phyloP scores from a whole-genome alignment of 2,797 vertebrate species.

The Spheniscus humboldti region DNA sequence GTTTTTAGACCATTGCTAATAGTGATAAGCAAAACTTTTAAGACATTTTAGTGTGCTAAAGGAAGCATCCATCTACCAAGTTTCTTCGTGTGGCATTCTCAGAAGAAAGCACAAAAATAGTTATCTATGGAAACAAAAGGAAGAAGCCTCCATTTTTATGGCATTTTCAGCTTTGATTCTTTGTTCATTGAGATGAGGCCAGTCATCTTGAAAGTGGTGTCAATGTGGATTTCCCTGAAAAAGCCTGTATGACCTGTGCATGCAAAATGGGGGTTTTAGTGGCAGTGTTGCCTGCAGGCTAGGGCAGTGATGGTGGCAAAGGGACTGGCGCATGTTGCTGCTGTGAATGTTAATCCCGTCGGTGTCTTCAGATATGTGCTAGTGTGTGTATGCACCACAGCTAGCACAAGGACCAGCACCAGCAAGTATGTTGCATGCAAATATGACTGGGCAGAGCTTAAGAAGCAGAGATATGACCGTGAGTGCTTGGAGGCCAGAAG shows the following conservation, averaged over 20 bases:
- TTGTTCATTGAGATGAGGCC: background rate
- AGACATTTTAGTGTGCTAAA: background rate
- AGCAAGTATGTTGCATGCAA: background rate
- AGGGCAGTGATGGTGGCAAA: background rate
- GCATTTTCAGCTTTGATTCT: background rate
- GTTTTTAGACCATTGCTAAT: background rate
- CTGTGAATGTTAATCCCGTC: background rate
- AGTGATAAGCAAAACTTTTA: background rate
- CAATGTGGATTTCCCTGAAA: background rate
- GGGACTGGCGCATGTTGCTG: accelerated
- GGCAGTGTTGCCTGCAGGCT: background rate
- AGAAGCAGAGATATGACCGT: constrained; percentile 75
- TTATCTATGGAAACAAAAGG: background rate
- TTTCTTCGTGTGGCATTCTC: background rate
- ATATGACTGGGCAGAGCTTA: constrained; percentile 63
- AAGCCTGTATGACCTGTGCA: background rate
- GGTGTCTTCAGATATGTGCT: background rate
- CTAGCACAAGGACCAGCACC: background rate
- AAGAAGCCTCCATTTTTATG: background rate
- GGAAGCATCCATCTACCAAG: background rate
- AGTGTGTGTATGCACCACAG: background rate
- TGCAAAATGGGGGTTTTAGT: background rate
- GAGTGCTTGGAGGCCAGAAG: constrained; percentile 84
- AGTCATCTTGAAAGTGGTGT: background rate
- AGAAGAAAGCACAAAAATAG: background rate